Conservation (phyloP, 1,140 invertebrate genomes). For the Leptonema lineaticorne region DNA sequence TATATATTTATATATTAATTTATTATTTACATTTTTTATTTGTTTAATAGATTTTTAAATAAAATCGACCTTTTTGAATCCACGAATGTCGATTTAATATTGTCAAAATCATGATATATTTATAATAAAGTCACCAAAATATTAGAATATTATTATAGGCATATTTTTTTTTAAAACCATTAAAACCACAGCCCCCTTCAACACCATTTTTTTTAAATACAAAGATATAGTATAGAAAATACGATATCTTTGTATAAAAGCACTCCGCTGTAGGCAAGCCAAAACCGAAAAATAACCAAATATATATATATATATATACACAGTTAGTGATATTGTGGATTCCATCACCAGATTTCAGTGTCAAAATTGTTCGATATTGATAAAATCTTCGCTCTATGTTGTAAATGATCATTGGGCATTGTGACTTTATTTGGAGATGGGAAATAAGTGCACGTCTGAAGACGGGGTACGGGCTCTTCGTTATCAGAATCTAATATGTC, state of each 20-base stretch:
- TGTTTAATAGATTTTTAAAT: too few species aligned
- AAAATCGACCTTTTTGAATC: too few species aligned
- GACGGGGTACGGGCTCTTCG: conserved; percentile 46
- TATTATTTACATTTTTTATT: too few species aligned
- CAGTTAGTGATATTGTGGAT: conserved; percentile 14
- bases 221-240: too few species aligned
- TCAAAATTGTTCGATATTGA: conserved; percentile 62
- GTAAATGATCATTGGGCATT: conserved; percentile 56
- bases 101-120: too few species aligned
- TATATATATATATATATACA: conserved; percentile 15
- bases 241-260: too few species aligned
- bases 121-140: too few species aligned
- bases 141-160: too few species aligned
- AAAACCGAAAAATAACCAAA: conserved; percentile 26
- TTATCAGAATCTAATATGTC: conserved; percentile 51
- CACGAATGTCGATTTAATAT: too few species aligned
- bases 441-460: conserved; percentile 49
- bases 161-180: neutral
- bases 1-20: too few species aligned
- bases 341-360: conserved; percentile 73
- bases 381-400: conserved; percentile 57
- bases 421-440: conserved; percentile 58
- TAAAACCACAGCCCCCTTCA: conserved; percentile 27
- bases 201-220: too few species aligned
- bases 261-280: conserved; percentile 24